phyloP scores from a whole-genome alignment of 2,888 invertebrate genomes.

The Cheilosia impressa region DNA sequence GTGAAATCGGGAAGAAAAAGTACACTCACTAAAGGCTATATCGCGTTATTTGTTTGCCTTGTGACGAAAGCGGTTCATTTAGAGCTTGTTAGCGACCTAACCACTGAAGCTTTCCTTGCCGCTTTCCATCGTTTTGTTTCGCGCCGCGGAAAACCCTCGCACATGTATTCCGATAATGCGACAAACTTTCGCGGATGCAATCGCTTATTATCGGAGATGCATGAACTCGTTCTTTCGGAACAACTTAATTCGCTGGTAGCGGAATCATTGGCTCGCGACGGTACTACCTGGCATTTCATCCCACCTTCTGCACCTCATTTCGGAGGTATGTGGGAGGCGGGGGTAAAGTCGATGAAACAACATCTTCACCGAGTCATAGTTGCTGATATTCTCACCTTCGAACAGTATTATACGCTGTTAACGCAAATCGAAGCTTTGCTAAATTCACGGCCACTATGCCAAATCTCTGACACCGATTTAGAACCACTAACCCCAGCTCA shows the following conservation, averaged over 20 bases:
- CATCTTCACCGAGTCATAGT: slow-evolving; percentile 4
- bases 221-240: slow-evolving; percentile 25
- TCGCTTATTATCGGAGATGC: slow-evolving; percentile 36
- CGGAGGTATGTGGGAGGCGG: not conserved
- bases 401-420: not conserved
- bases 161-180: slow-evolving; percentile 48
- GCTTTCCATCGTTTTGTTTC: slow-evolving; percentile 27
- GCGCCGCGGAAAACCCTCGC: slow-evolving; percentile 50
- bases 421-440: slow-evolving; percentile 24
- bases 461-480: not conserved
- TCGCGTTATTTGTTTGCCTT: not conserved
- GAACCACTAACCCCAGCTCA: slow-evolving; percentile 12
- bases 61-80: slow-evolving; percentile 10
- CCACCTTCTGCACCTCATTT: too few relatives aligned
- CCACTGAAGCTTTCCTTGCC: slow-evolving; percentile 1
- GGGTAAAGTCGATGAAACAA: not conserved
- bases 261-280: not conserved
- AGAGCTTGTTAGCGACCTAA: slow-evolving; percentile 17
- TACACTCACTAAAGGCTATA: slow-evolving; percentile 21
- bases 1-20: slow-evolving; percentile 37
- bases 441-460: slow-evolving; percentile 11
- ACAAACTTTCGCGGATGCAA: slow-evolving; percentile 55
- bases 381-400: slow-evolving; percentile 4
- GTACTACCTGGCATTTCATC: not conserved
- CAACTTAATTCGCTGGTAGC: not conserved